Conservation (phyloP, 2,888 invertebrate genomes). For the Aplocera efformata region DNA sequence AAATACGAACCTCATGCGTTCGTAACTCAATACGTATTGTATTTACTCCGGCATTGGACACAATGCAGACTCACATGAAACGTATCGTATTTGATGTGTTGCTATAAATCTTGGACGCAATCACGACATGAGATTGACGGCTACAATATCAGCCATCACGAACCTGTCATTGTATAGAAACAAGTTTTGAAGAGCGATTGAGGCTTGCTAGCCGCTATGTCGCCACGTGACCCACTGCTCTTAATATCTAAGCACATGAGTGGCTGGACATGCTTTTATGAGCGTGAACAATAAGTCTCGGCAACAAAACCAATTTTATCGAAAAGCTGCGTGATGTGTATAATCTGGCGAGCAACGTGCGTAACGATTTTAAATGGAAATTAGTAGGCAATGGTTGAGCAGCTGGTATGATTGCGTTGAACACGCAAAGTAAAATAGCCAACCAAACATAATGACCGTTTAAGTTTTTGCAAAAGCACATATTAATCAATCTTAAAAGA, state of each 20-base stretch:
- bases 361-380: neutral
- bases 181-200: constrained; percentile 25
- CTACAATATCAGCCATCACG: constrained; percentile 24
- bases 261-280: constrained; percentile 30
- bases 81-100: constrained; percentile 33
- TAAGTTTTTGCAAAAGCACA: no score
- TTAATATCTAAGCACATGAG: constrained; percentile 35
- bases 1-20: constrained; percentile 11
- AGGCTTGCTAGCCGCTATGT: constrained; percentile 31
- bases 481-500: no score
- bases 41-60: constrained; percentile 21
- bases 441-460: no score
- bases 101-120: constrained; percentile 39
- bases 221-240: constrained; percentile 42
- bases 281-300: constrained; percentile 16
- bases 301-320: constrained; percentile 7
- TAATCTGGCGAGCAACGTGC: constrained; percentile 6
- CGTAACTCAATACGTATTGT: constrained; percentile 21
- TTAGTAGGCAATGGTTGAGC: constrained; percentile 15
- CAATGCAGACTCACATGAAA: constrained; percentile 19
- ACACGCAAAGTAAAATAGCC: no score
- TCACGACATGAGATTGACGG: constrained; percentile 41
- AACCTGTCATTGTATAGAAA: constrained; percentile 23
- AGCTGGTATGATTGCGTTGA: no score
- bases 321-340: constrained; percentile 1